Conservation (phyloP, 2,888 invertebrate species). For the Hartigia nigra region DNA sequence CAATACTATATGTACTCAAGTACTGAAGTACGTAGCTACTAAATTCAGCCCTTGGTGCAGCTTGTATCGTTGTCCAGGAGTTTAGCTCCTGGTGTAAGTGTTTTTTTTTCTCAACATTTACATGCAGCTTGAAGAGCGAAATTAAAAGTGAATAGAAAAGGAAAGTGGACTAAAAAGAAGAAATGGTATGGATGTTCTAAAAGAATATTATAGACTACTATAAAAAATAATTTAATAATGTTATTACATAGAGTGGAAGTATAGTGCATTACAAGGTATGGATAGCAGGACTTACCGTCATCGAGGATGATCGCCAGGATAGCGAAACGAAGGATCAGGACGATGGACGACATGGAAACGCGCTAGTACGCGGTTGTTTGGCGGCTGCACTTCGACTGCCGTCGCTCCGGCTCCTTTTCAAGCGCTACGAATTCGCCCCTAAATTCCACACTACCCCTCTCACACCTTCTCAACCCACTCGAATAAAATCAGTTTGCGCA, state of each 20-base stretch:
- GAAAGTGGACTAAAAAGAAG: not conserved
- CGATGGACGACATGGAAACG: conserved; percentile 42
- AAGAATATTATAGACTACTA: not conserved
- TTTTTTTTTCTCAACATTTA: not conserved
- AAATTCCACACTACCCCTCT: conserved; percentile 43
- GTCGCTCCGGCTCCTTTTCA: conserved; percentile 27
- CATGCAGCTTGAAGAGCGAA: not conserved
- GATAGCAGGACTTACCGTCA: conserved; percentile 32
- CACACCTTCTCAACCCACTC: conserved; percentile 24
- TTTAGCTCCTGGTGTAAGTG: not conserved
- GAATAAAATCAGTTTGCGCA: conserved; percentile 42
- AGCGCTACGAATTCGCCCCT: conserved; percentile 45
- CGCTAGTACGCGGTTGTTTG: conserved; percentile 34
- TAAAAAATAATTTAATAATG: not conserved
- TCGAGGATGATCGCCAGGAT: conserved; percentile 35
- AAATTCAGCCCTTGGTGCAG: not conserved
- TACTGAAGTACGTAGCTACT: not conserved
- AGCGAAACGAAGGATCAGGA: conserved; percentile 36
- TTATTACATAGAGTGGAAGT: not conserved
- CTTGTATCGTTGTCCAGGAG: not conserved
- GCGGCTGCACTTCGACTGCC: conserved; percentile 42
- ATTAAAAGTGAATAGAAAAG: not conserved
- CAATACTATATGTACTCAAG: not conserved
- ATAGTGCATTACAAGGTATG: not conserved
- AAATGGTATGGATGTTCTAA: not conserved